Evolutionary conservation across 2,888 invertebrate species (phyloP), one percentile per base, ranked within the genome.

Genomic region (Pyrrhia umbra): DNA sequence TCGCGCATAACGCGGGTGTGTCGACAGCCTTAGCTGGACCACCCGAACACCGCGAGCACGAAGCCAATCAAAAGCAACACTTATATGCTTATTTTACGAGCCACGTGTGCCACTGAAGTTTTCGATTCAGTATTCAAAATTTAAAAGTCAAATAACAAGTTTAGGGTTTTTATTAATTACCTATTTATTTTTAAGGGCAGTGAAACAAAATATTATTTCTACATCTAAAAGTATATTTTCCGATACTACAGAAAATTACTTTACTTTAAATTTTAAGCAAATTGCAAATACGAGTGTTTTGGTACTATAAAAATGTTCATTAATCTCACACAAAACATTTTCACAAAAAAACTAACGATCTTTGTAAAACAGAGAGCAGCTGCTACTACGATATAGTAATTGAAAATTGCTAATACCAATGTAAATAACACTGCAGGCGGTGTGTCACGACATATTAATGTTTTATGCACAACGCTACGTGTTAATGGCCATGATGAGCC

Each of bases 381-480:
- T 86, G 83, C 55, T 76, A 87, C 73, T 79, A 78, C 77, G 77
- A 81, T 81, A 83, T 84, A 88, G 89, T 91, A 91, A 92, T 69
- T 92, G 90, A 88, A 90, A 90, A 90, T 89, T 90, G 88, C 91
- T 92, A 89, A 90, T 89, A 87, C 84, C 82, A 75, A 80, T 86
- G 88, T 93, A 92, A 92, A 92, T 92, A 91, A 90, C 86, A 88
- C 75, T 90, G 90, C 91, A 90, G 82, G 85, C 88, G 85, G 34
- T 56, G 83, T 82, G 84, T 86, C 86, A 81, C 85, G 89, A 90
- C 88, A 85, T 89, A 92, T 93, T 92, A 92, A 93, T 94, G 91
- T 91, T 90, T 93, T 91, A 92, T 92, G 90, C 90, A 92, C 88
- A 89, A 84, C 87, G 86, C 84, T 90, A 90, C 90, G 91, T 92